Base-by-base conservation (phyloP, 2,113 vertebrate genomes). In the Bostrychus sinensis region DNA sequence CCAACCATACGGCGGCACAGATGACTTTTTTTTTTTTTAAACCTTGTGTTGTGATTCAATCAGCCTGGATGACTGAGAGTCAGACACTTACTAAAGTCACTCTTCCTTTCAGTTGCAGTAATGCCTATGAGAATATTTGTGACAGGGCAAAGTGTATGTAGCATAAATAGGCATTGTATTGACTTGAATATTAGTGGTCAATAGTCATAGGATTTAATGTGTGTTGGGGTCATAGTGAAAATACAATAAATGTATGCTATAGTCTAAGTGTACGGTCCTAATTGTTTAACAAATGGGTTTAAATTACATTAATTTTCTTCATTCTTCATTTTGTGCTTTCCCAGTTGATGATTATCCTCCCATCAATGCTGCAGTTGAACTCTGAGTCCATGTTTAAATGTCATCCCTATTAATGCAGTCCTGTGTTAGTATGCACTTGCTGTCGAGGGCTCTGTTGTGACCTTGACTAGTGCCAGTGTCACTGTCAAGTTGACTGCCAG, bases 401-500 rank as follows among this genome's bases (percentile, higher is more conserved):
- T 82, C 80, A 86, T 14, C 80, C 76, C 80, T 71, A 80, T 84
- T 87, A 87, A 85, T 76, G 68, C 43, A 30, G 5, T 56, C 41
- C 72, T 64, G 36, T 30, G 30, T 63, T 53, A n/a, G 61, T 70
- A 48, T 9, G 32, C 42, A 0, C 38, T 62, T 6, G 6, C 37
- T 2, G n/a, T 16, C 2, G 67, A 51, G 74, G 68, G 61, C 68
- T 66, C 55, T 23, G 36, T 54, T 66, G 67, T 83, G 48, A 87
- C 85, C 82, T 77, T 75, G 72, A 73, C 79, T 72, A 39, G 34
- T 25, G 58, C 53, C 66, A 22, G 46, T 54, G 59, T 80, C 85
- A 68, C 74, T 80, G 84, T 86, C 60, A 76, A 83, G 75, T 83
- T 83, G 62, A 83, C 79, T 85, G 65, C 60, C 36, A 77, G 58